Percentiles rank a stretch among this genome's conserved stretches.
These are phyloP conservation scores for Resseliella maxima DNA, from an alignment of 2,888 invertebrate species.

Conservation along the genomic window DNA sequence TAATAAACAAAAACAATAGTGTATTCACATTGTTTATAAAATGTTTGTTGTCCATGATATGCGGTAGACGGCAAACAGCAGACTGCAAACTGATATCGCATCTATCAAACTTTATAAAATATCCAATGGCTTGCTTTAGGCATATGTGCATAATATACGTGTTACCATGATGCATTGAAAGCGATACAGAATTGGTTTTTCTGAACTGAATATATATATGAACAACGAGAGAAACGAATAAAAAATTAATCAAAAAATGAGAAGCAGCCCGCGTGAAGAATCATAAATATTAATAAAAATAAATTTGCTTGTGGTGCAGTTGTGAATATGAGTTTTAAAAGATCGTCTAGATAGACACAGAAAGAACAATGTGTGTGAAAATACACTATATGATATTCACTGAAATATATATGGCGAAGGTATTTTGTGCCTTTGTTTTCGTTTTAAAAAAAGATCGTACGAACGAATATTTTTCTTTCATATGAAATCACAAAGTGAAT, in stretches of 20 bases:
- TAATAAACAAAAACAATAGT: neutral
- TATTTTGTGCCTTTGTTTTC: neutral
- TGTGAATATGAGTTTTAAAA: conserved; percentile 15
- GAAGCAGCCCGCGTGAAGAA: conserved; percentile 2
- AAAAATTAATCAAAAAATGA: neutral
- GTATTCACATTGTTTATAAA: conserved; percentile 7
- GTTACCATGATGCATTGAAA: neutral
- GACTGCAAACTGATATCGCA: neutral
- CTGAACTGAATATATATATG: neutral
- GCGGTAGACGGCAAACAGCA: neutral
- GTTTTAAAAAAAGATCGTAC: neutral
- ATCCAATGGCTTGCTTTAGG: no score
- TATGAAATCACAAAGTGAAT: neutral
- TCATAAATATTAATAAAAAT: neutral
- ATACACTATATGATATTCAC: neutral
- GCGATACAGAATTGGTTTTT: neutral
- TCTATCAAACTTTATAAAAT: neutral
- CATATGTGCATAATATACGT: neutral
- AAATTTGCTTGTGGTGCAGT: neutral
- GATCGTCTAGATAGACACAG: neutral
- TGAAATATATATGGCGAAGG: conserved; percentile 43
- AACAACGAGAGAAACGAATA: neutral
- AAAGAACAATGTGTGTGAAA: neutral
- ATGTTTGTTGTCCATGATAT: conserved; percentile 26
- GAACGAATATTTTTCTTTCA: neutral